A percentile compares a stretch with the other conserved stretches of the same genome.
These are phyloP conservation scores for Pemphredon lugubris DNA, from an alignment of 2,888 invertebrate species.

Conservation along the genomic window DNA sequence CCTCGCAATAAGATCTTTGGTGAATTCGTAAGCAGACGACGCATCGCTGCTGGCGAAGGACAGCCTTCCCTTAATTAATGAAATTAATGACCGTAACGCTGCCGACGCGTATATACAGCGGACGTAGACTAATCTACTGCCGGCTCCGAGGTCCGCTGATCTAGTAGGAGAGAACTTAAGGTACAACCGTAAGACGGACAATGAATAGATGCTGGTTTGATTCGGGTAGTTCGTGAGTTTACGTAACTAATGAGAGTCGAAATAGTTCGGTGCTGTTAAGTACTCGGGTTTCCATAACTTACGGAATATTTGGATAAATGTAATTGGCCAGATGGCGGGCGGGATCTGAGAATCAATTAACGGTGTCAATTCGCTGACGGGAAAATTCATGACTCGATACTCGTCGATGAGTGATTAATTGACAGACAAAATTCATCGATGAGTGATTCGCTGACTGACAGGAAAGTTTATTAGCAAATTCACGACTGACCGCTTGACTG, in stretches of 20 bases:
- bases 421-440: too few relatives aligned
- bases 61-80: conserved; percentile 70
- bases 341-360: not conserved
- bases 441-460: too few relatives aligned
- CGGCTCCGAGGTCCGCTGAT: conserved; percentile 55
- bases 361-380: not conserved
- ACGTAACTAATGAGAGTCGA: conserved; percentile 29
- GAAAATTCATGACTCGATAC: too few relatives aligned
- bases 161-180: conserved; percentile 50
- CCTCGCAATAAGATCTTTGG: conserved; percentile 38
- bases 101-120: conserved; percentile 55
- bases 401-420: too few relatives aligned
- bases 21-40: conserved; percentile 54
- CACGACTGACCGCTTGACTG: too few relatives aligned
- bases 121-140: conserved; percentile 64
- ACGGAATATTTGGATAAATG: not conserved
- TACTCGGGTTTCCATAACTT: conserved; percentile 8
- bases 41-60: conserved; percentile 50
- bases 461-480: too few relatives aligned
- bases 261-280: conserved; percentile 30
- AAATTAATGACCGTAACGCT: conserved; percentile 71
- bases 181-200: conserved; percentile 59
- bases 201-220: conserved; percentile 51
- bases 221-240: conserved; percentile 42
- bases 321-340: not conserved